Base-by-base conservation (phyloP, 37 sponge, comb jelly and placozoan genomes). In the Theonella swinhoei region DNA sequence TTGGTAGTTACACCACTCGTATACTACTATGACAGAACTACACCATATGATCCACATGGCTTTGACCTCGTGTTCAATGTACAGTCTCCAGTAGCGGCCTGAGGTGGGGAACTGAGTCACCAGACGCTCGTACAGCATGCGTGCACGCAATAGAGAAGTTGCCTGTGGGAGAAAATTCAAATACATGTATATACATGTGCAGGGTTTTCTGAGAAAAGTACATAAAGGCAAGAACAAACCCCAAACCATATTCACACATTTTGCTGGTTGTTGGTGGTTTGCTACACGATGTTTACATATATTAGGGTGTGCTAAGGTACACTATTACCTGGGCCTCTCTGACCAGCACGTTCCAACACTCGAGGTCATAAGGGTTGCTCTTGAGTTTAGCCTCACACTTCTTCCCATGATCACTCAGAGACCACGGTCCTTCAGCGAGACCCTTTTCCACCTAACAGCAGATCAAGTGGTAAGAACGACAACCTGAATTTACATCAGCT, bases 41-140 rank as follows among this genome's bases (percentile, higher is more conserved):
- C 70, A 33, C 35, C 31, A 29, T 69, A 30, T 14, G 31, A 39
- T 61, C 28, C 68, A 42, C 38, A 69, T 31, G 39, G 67, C 41
- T n/a, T 75, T 76, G 84, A 97, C 98, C 96, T 97, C 95, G 47
- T 96, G 97, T 75, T 98, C 99, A 67, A 96, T 88, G 89, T 96
- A 98, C 0, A 94, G 75, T 74, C 93, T 90, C 99, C 99, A 98
- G 90, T 90, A 98, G 5, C 96, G 83, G 1, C 95, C 99, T 30
- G 86, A 89, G 1, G 91, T 96, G 23, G 99, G 99, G 77, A 96
- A 98, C 30, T 81, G 81, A 35, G 83, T 62, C 65, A 98, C 91
- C 4, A 98, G 88, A 29, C 89, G 88, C 83, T 98, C 99, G 61
- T 92, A 98, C 37, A 94, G 35, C 42, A 85, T 84, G 28, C 96